Percentiles rank a stretch among this genome's conserved stretches.
Conservation (phyloP, 2,888 invertebrate genomes). For the Pristionchus fissidentatus region DNA sequence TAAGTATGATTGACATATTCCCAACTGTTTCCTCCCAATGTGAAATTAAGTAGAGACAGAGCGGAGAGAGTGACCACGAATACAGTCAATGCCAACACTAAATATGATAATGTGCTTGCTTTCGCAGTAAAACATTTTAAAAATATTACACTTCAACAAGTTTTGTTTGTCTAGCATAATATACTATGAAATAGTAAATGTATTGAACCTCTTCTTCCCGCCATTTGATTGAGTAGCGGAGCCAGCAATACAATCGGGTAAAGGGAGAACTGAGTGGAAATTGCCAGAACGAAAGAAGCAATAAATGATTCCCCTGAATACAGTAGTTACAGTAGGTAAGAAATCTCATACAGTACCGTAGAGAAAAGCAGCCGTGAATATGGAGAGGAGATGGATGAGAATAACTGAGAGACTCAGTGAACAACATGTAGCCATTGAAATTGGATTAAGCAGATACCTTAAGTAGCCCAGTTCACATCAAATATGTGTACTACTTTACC, state of each 20-base stretch:
- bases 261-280: constrained; percentile 47
- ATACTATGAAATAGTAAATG: background rate
- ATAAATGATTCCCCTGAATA: constrained; percentile 9
- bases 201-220: background rate
- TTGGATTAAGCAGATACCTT: constrained; percentile 72
- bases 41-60: background rate
- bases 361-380: constrained; percentile 52
- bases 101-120: background rate
- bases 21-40: constrained; percentile 1
- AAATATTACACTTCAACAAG: no score
- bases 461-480: constrained; percentile 49
- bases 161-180: no score
- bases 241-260: constrained; percentile 51
- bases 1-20: constrained; percentile 21
- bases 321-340: background rate
- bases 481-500: background rate
- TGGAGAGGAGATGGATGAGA: constrained; percentile 61
- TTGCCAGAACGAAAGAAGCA: constrained; percentile 19
- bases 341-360: background rate
- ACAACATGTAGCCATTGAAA: constrained; percentile 65
- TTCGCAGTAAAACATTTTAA: no score
- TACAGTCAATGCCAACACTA: background rate
- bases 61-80: constrained; percentile 4
- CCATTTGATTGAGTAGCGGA: constrained; percentile 45
- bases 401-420: constrained; percentile 65